Evolutionary conservation across 2,797 vertebrate species (phyloP).

Genomic region (Furcifer pardalis): DNA sequence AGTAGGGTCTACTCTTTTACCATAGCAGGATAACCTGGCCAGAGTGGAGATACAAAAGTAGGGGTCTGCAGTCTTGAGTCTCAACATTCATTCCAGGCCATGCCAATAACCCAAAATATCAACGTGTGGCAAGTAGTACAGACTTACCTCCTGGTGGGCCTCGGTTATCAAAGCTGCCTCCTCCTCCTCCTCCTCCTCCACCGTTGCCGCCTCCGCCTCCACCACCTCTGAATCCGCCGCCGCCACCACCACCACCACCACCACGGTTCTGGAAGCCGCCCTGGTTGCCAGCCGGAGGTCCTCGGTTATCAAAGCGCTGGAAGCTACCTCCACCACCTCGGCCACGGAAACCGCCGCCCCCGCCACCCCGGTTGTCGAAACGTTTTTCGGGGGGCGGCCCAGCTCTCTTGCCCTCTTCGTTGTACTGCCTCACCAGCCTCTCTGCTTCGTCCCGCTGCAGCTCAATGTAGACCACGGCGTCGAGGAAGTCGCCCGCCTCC

Average conservation of each 20-base stretch:
- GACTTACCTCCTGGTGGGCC: slow-evolving; percentile 29
- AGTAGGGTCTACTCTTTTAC: no score
- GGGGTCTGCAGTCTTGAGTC: background rate
- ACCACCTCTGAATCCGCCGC: slow-evolving; percentile 70
- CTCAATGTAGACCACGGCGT: slow-evolving; percentile 84
- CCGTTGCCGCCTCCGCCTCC: slow-evolving; percentile 70
- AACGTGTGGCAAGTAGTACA: background rate
- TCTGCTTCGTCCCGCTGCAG: slow-evolving; percentile 85
- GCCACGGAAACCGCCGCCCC: slow-evolving; percentile 73
- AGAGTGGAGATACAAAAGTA: background rate
- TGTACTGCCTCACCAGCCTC: slow-evolving; percentile 87
- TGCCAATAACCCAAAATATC: background rate
- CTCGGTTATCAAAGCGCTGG: slow-evolving; percentile 74
- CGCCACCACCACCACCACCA: slow-evolving; percentile 64
- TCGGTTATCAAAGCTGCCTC: slow-evolving; percentile 71
- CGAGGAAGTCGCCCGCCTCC: slow-evolving; percentile 88
- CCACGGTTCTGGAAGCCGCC: slow-evolving; percentile 85
- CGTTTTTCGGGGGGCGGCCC: slow-evolving; percentile 91
- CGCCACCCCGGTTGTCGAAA: slow-evolving; percentile 83
- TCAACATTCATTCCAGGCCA: background rate
- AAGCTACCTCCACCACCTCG: slow-evolving; percentile 72
- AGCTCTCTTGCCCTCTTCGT: slow-evolving; percentile 89
- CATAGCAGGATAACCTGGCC: background rate
- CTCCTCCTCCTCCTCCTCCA: slow-evolving; percentile 67
- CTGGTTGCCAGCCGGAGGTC: slow-evolving; percentile 59